Base-by-base conservation (phyloP, 1,140 invertebrate genomes). In the Apolygus lucorum region DNA sequence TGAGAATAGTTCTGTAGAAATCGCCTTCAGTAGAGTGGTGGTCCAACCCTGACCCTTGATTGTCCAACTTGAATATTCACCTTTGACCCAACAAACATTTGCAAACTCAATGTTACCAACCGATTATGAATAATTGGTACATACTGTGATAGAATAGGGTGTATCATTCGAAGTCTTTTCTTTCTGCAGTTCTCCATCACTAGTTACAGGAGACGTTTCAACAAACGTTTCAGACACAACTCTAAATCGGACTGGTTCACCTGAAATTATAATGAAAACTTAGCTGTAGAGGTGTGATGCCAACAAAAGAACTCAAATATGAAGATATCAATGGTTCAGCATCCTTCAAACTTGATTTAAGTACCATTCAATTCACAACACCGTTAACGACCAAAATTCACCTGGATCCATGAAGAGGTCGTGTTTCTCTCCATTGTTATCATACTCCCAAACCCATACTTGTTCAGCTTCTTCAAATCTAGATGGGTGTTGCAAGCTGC, bases 391-490 rank as follows among this genome's bases (percentile, higher is more conserved):
- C 34, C 34, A 49, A 49, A 11, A 8, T 49, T 8, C 17, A 86
- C 86, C 86, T 78, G 87, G 84, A 79, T 95, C 92, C 91, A 95
- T 93, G 76, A 89, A 93, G 22, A 95, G 81, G 76, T 93, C 90
- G 80, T 96, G 93, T 76, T 90, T 92, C 67, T 84, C 84, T 28
- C 90, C 93, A 77, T 91, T 87, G 68, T 86, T 85, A 24, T 91
- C 88, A 80, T 96, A 98, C 77, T 96, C 91, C 95, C 95, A 98
- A 0, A 95, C 86, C 95, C 94, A 98, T 0, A 90, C 86, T 81
- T 96, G 92, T 77, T 97, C 93, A 52, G 87, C 88, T 81, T 96
- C 92, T 82, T 96, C 91, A 82, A 95, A 98, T 75, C 89, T 85
- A 1, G 92, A 93, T 14, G 93, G 93, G 80, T 95, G 88, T 80